Evolutionary conservation across 2,797 vertebrate species (phyloP).

Genomic region (Gymnodraco acuticeps): DNA sequence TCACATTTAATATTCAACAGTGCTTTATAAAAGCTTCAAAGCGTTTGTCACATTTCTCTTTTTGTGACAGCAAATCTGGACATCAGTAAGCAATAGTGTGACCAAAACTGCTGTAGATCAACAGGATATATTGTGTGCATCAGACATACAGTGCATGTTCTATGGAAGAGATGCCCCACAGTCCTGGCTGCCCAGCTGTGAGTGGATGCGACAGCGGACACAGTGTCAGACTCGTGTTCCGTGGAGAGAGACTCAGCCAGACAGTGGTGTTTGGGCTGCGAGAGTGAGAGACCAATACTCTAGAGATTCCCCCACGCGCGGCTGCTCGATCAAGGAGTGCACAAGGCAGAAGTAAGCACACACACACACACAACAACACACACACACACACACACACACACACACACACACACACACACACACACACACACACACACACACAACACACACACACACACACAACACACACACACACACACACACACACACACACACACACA

Average conservation of each 20-base stretch:
- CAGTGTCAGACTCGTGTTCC: conserved; percentile 32
- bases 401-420: too few species aligned
- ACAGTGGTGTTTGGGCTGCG: conserved; percentile 59
- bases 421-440: too few species aligned
- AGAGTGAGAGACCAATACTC: conserved; percentile 58
- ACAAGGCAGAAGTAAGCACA: too few species aligned
- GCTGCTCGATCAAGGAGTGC: conserved; percentile 57
- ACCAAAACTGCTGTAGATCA: background rate
- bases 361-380: too few species aligned
- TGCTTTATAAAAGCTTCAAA: background rate
- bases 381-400: conserved; percentile 38
- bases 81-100: background rate
- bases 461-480: too few species aligned
- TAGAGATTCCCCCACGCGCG: conserved; percentile 50
- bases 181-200: background rate
- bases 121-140: background rate
- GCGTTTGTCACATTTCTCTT: background rate
- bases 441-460: too few species aligned
- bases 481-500: too few species aligned
- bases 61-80: background rate
- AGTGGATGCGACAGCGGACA: conserved; percentile 24
- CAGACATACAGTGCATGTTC: background rate
- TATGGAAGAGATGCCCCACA: background rate
- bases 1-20: background rate
- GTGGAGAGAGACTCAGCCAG: conserved; percentile 42